Percentiles rank a stretch among this genome's conserved stretches.
Evolutionary conservation across 92 coral and sea anemone genomes (phyloP).

Genomic region (Zoanthus gigantus): DNA sequence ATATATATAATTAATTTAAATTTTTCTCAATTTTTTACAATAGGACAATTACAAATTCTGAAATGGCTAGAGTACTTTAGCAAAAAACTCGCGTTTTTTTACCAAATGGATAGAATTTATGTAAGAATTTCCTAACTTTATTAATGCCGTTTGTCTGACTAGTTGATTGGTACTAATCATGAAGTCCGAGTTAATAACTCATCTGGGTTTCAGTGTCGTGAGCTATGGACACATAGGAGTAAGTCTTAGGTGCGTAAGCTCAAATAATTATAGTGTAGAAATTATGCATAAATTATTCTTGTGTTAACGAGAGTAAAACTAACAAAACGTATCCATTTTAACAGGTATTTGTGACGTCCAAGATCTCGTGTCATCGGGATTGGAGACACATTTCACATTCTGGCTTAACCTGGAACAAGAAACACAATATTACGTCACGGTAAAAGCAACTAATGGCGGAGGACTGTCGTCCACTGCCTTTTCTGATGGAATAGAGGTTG

Average conservation of each 20-base stretch:
- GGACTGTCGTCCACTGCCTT: slow-evolving; percentile 76
- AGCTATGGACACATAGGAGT: no score
- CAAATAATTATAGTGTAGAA: neutral
- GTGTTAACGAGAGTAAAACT: neutral
- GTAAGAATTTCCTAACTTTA: no score
- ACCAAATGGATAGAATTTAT: no score
- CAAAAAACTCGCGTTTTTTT: no score
- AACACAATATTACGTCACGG: slow-evolving; percentile 78
- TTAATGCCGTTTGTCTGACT: no score
- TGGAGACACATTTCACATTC: slow-evolving; percentile 55
- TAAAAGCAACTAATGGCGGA: slow-evolving; percentile 90
- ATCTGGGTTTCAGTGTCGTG: no score
- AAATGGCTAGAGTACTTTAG: no score
- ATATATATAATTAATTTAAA: no score
- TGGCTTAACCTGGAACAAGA: slow-evolving; percentile 68
- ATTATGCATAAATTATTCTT: neutral
- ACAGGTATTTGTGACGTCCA: slow-evolving; percentile 80
- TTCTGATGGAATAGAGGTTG: slow-evolving; percentile 87
- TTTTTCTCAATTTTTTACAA: no score
- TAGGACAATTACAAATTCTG: no score
- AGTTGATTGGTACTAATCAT: no score
- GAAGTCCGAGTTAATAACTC: no score
- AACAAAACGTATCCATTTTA: neutral
- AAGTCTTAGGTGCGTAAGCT: neutral
- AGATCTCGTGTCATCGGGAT: slow-evolving; percentile 65